phyloP scores from a whole-genome alignment of 2,797 vertebrate genomes.

The Ptychobarbus kaznakovi region DNA sequence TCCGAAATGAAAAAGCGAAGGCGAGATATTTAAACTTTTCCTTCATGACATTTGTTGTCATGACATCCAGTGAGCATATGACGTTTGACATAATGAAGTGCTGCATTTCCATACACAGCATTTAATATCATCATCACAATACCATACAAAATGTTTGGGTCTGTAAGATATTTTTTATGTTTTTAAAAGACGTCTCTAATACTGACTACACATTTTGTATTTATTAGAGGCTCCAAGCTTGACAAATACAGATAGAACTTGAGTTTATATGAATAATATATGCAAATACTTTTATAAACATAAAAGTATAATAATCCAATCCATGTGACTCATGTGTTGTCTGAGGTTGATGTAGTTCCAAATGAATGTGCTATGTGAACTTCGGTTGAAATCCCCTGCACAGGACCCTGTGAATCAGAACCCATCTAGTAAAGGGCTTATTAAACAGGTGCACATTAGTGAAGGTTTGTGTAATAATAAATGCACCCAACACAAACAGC shows the following conservation, averaged over 20 bases:
- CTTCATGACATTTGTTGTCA: too few species aligned
- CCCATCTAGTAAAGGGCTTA: constrained; percentile 10
- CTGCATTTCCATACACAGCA: neutral
- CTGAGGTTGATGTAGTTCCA: neutral
- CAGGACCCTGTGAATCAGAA: neutral
- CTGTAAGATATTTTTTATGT: neutral
- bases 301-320: neutral
- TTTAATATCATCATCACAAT: neutral
- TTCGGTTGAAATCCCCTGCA: neutral
- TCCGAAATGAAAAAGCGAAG: too few species aligned
- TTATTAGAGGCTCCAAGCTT: neutral
- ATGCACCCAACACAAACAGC: neutral
- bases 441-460: constrained; percentile 9
- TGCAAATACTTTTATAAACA: neutral
- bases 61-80: too few species aligned
- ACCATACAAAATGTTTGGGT: neutral
- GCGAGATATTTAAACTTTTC: too few species aligned
- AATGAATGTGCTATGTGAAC: neutral
- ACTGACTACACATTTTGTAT: neutral
- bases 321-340: neutral
- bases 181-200: neutral
- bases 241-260: neutral
- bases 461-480: neutral
- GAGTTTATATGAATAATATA: neutral
- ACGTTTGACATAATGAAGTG: neutral